These are phyloP conservation scores for Mionectes macconnelli DNA, from an alignment of 2,113 vertebrate genomes.

Conservation along the genomic window DNA sequence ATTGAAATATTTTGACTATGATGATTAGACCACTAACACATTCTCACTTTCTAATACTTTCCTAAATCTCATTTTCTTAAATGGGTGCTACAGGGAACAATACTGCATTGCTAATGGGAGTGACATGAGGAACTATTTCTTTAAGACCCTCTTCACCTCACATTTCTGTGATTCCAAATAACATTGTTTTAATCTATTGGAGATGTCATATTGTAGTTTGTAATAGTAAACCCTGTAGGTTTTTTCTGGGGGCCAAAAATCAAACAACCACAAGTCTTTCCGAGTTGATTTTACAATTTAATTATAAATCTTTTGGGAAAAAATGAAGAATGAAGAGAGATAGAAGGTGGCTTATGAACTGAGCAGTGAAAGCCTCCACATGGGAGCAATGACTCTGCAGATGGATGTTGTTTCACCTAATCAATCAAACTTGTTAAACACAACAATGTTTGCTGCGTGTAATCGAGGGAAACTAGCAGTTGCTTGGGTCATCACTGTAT, in stretches of 20 bases:
- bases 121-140: background rate
- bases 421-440: background rate
- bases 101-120: background rate
- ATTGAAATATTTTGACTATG: conserved; percentile 13
- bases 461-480: background rate
- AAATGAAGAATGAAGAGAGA: background rate
- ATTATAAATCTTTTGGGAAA: background rate
- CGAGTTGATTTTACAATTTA: background rate
- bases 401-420: background rate
- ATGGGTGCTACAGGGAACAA: background rate
- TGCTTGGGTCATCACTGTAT: background rate
- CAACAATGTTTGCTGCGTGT: background rate
- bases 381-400: background rate
- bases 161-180: background rate
- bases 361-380: background rate
- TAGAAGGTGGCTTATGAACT: background rate
- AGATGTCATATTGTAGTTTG: background rate
- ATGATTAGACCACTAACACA: background rate
- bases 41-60: background rate
- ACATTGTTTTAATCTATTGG: background rate
- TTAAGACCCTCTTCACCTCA: background rate
- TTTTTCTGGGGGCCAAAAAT: background rate
- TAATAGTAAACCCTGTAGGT: background rate
- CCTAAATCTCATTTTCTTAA: conserved; percentile 27
- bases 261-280: background rate